Conservation (phyloP, 2,113 vertebrate genomes). For the Nyctibius bracteatus region DNA sequence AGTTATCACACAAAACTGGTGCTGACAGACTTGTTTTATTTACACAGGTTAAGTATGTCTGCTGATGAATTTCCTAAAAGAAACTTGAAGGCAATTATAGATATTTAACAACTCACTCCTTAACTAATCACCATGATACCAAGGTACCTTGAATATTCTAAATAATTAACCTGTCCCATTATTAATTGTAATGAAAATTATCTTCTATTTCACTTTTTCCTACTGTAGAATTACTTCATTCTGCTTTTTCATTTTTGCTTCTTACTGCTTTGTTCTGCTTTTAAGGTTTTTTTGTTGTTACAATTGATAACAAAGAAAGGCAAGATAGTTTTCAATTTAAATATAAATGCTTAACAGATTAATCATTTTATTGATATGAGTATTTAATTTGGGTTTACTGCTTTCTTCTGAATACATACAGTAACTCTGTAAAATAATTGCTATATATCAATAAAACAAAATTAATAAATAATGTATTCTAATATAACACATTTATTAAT, state of each 20-base stretch:
- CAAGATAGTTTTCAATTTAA: constrained; percentile 30
- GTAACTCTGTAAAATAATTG: constrained; percentile 28
- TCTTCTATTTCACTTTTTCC: neutral
- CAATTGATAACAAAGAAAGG: neutral
- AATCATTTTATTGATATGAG: constrained; percentile 34
- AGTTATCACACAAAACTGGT: neutral
- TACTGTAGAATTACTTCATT: neutral
- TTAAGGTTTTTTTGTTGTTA: neutral
- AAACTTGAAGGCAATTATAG: neutral
- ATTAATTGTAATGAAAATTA: neutral
- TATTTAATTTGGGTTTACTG: constrained; percentile 42
- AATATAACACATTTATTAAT: neutral
- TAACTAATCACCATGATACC: neutral
- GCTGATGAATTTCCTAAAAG: neutral
- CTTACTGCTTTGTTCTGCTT: neutral
- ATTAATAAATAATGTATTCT: constrained; percentile 1
- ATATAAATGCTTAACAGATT: constrained; percentile 7
- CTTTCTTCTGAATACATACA: neutral
- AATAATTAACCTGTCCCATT: neutral
- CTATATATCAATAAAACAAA: neutral
- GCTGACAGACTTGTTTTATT: neutral
- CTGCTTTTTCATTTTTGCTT: neutral
- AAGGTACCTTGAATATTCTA: neutral
- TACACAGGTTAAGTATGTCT: neutral
- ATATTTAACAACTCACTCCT: neutral